Evolutionary conservation across 2,888 invertebrate species (phyloP), one percentile per base, ranked within the genome.

Genomic region (Exephanes ischioxanthus): DNA sequence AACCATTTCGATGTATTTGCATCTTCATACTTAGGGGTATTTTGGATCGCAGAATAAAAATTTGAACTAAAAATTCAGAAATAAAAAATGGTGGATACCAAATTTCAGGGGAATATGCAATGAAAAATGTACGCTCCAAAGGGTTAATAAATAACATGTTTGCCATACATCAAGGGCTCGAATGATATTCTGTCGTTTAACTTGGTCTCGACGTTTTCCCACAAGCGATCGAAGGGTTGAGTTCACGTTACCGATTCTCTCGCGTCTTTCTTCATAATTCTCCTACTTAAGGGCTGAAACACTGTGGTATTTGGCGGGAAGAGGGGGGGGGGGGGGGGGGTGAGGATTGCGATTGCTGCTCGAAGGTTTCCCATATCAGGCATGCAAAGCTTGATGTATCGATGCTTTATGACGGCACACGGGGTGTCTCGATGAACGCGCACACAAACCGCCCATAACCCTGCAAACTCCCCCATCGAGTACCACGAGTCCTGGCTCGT

Each of bases 311-410:
- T 48, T 37, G n/a, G 76, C 22, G 48, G 30, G 41, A 41, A 41
- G 41, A 3, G 41, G 11, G 11, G 2, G 9, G 3, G 41, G 41
- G 11, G 11, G 2, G 9, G 11, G 11, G 16, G 79, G 71, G 67
- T 71, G 66, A 58, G 75, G 71, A 53, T 37, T 55, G 73, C 80
- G 72, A 61, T 70, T 70, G 85, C 78, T 83, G 70, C 76, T 72
- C 83, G 86, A 79, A 83, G 87, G 78, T 91, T 94, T 94, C 94
- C 94, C 94, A 94, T 94, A 94, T 94, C 94, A 93, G 87, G 90
- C 89, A 94, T 93, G 94, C 94, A 94, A 94, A 94, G 94, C 94
- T 91, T 94, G 94, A 94, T 94, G 93, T 93, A 94, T 94, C 93
- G 93, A 93, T 91, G 92, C 91, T 92, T 92, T 92, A 92, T 92